Conservation (phyloP, 2,888 invertebrate genomes). For the Tenthredo distinguenda region DNA sequence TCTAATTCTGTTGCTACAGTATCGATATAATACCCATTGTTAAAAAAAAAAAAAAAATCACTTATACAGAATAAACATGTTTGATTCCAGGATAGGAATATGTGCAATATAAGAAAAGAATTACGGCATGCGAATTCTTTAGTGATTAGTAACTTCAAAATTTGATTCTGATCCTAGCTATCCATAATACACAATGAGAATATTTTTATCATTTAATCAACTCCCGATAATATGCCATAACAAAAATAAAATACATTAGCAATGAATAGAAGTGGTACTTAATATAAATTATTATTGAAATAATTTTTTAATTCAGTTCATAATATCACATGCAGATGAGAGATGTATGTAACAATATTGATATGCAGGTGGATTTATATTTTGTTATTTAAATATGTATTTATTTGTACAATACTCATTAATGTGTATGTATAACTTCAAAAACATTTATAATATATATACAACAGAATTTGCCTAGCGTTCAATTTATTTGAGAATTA, state of each 20-base stretch:
- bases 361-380: constrained; percentile 70
- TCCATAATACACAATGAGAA: neutral
- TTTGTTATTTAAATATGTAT: constrained; percentile 75
- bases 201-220: neutral
- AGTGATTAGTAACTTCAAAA: neutral
- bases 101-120: neutral
- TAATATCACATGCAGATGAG: constrained; percentile 71
- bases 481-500: neutral
- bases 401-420: constrained; percentile 70
- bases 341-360: constrained; percentile 68
- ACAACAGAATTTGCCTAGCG: neutral
- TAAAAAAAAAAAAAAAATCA: too few species aligned
- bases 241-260: too few species aligned
- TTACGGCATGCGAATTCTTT: neutral
- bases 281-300: constrained; percentile 23
- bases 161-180: neutral
- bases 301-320: constrained; percentile 24
- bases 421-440: constrained; percentile 57
- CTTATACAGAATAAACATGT: neutral
- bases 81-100: neutral
- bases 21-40: too few species aligned
- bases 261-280: constrained; percentile 53
- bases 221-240: neutral
- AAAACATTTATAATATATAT: constrained; percentile 22
- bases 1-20: too few species aligned